These are phyloP conservation scores for Eurytemora carolleeae DNA, from an alignment of 1,140 invertebrate genomes.

Conservation along the genomic window DNA sequence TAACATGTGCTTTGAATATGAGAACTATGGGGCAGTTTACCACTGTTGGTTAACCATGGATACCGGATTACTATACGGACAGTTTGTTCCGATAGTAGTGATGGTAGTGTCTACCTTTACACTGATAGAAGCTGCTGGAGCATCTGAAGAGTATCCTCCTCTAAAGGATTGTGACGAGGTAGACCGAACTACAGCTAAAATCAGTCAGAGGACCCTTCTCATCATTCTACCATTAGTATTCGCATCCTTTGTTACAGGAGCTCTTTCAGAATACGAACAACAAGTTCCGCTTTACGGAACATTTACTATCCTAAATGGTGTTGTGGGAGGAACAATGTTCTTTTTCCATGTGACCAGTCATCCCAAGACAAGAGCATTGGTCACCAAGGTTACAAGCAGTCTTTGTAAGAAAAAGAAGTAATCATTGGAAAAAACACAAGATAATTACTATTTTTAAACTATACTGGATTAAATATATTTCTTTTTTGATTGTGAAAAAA, in stretches of 20 bases:
- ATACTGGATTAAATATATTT: too few species aligned
- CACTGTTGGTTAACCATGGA: conserved; percentile 25
- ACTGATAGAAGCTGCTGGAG: conserved; percentile 24
- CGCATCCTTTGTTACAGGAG: conserved; percentile 21
- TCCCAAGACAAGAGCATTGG: conserved; percentile 19
- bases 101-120: conserved; percentile 22
- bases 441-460: too few species aligned
- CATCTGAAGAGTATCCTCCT: conserved; percentile 21
- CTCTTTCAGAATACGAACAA: conserved; percentile 23
- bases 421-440: too few species aligned
- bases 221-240: conserved; percentile 23
- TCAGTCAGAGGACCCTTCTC: conserved; percentile 23
- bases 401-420: too few species aligned
- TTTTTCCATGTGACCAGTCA: conserved; percentile 23
- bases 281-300: conserved; percentile 21
- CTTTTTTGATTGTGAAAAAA: too few species aligned
- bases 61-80: conserved; percentile 19
- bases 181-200: conserved; percentile 17
- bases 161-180: conserved; percentile 18
- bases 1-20: conserved; percentile 21
- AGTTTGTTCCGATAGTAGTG: conserved; percentile 20
- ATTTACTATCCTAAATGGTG: conserved; percentile 23
- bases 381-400: neutral
- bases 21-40: conserved; percentile 23
- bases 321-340: conserved; percentile 21